phyloP scores from a whole-genome alignment of 2,113 vertebrate species.

The Ramphastos sulfuratus region DNA sequence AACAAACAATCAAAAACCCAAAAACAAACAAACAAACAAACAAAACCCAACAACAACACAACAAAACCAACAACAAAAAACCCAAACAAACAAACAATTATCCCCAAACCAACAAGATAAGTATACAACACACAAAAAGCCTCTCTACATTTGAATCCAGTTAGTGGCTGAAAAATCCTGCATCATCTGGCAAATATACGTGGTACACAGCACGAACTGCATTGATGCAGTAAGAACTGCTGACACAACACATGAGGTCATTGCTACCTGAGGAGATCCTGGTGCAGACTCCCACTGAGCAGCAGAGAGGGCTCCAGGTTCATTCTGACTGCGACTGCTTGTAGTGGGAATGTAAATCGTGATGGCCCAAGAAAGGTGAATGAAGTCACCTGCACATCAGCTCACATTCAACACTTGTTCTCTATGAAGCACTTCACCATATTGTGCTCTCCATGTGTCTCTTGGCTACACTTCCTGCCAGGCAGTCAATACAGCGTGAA shows the following conservation, averaged over 20 bases:
- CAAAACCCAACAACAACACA: too few relatives aligned
- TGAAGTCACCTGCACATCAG: background rate
- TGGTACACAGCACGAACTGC: background rate
- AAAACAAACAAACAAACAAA: too few relatives aligned
- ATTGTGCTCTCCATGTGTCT: background rate
- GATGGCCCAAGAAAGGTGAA: background rate
- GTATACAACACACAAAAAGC: rapidly evolving
- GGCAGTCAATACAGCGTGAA: background rate
- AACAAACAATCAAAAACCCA: too few relatives aligned
- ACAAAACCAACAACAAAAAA: too few relatives aligned
- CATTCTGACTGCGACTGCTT: background rate
- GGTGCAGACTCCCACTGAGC: background rate
- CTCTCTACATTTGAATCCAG: background rate
- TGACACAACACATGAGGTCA: background rate
- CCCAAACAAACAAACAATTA: too few relatives aligned
- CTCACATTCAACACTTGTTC: background rate
- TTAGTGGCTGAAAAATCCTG: background rate
- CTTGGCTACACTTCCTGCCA: background rate
- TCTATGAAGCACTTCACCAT: background rate
- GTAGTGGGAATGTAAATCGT: background rate
- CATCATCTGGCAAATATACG: background rate
- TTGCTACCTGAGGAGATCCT: background rate
- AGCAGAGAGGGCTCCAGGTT: background rate
- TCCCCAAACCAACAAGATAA: background rate
- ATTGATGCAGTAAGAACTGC: background rate